Conservation (phyloP, 2,113 vertebrate genomes). For the Motacilla alba region DNA sequence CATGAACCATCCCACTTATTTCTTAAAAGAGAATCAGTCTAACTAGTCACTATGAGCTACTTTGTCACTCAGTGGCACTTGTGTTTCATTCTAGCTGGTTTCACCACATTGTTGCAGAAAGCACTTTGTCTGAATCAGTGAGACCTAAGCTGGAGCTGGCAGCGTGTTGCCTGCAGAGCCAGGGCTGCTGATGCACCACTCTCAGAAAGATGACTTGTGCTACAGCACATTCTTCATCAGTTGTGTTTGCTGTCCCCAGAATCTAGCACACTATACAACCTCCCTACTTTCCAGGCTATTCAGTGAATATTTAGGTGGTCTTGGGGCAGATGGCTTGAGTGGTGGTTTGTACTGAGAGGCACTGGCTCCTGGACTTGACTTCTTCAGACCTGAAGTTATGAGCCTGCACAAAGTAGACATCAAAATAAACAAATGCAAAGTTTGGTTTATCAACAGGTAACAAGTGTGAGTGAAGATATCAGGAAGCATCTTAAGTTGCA, state of each 20-base stretch:
- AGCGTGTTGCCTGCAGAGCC: accelerated
- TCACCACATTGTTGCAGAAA: background rate
- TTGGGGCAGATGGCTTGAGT: background rate
- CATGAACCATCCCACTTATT: background rate
- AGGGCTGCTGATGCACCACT: background rate
- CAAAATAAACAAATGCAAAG: background rate
- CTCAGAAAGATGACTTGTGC: background rate
- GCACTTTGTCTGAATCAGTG: accelerated
- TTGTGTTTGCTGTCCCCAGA: background rate
- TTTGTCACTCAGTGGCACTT: background rate
- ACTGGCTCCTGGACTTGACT: background rate
- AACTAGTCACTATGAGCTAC: background rate
- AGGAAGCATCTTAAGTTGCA: background rate
- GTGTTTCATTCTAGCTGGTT: background rate
- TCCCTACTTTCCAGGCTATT: background rate
- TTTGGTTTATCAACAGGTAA: background rate
- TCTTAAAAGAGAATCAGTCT: background rate
- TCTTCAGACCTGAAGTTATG: background rate
- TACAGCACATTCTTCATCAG: background rate
- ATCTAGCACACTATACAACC: background rate
- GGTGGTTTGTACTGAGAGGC: background rate
- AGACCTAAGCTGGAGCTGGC: background rate
- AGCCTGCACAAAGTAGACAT: background rate
- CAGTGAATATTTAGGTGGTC: background rate
- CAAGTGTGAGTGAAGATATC: background rate